Percentiles rank a stretch among this genome's conserved stretches.
These are phyloP conservation scores for Trematocara caparti DNA, from an alignment of 2,797 vertebrate species.

Conservation along the genomic window DNA sequence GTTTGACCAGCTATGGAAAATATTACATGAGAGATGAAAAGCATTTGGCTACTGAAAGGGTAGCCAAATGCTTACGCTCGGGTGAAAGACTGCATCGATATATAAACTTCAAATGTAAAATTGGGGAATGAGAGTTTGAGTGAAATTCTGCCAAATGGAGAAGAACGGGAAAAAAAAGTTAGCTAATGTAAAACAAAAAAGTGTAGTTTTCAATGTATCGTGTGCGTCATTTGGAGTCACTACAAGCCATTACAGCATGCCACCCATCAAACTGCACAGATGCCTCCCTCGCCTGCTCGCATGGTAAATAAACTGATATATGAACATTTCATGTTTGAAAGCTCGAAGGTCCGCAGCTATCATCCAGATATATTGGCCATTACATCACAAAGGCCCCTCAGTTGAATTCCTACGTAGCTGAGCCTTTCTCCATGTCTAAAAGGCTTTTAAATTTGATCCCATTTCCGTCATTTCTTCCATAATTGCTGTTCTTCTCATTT, in stretches of 20 bases:
- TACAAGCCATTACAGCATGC: neutral
- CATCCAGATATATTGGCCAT: constrained; percentile 41
- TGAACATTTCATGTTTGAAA: constrained; percentile 24
- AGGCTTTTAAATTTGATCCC: constrained; percentile 61
- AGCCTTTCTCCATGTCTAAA: constrained; percentile 53
- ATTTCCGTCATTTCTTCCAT: constrained; percentile 51
- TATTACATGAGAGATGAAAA: neutral
- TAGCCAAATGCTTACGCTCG: neutral
- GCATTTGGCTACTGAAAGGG: neutral
- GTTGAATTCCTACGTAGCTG: constrained; percentile 24
- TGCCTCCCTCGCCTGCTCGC: neutral
- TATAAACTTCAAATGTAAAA: neutral
- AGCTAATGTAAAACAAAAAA: neutral
- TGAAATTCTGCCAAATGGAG: neutral
- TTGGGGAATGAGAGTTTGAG: neutral
- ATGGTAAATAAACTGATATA: constrained; percentile 18
- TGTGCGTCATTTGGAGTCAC: neutral
- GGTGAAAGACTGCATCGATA: neutral
- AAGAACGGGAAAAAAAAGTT: neutral
- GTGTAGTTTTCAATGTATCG: neutral
- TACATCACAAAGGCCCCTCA: constrained; percentile 43
- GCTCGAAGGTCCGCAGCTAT: neutral
- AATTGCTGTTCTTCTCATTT: constrained; percentile 69
- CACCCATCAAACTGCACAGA: neutral
- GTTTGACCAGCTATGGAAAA: neutral